phyloP scores from a whole-genome alignment of 2,113 vertebrate species.

The Arothron firmamentum region DNA sequence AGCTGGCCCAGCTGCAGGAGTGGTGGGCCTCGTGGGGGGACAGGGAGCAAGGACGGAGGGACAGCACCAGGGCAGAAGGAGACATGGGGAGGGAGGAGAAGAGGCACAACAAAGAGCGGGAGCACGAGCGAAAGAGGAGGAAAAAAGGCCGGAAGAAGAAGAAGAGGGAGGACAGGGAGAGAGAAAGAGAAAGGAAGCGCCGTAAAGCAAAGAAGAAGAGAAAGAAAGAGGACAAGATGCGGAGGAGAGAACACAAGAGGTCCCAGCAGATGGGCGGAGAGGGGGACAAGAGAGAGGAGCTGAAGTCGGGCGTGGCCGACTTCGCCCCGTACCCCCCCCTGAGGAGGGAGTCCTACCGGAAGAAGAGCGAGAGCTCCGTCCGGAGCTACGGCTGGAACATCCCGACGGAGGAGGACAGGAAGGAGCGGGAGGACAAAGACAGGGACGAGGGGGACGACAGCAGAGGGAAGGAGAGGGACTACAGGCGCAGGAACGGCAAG shows the following conservation, averaged over 20 bases:
- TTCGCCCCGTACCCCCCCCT: constrained; percentile 65
- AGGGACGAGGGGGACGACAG: constrained; percentile 63
- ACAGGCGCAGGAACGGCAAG: constrained; percentile 60
- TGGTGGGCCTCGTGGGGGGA: constrained; percentile 79
- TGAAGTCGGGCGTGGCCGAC: constrained; percentile 66
- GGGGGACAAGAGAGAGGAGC: constrained; percentile 64
- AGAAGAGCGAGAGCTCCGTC: constrained; percentile 73
- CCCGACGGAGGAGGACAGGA: constrained; percentile 62
- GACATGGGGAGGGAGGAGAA: constrained; percentile 61
- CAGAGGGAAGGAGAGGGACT: constrained; percentile 62
- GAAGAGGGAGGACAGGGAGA: constrained; percentile 71
- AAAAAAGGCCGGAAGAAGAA: constrained; percentile 77
- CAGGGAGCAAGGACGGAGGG: constrained; percentile 57
- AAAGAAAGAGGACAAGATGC: constrained; percentile 71
- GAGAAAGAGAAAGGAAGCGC: constrained; percentile 72
- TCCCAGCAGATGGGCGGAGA: constrained; percentile 68
- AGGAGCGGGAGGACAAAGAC: constrained; percentile 63
- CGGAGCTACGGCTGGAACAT: constrained; percentile 74
- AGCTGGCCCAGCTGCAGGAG: constrained; percentile 75
- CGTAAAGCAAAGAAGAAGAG: constrained; percentile 76
- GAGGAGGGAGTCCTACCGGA: constrained; percentile 69
- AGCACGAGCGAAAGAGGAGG: constrained; percentile 71
- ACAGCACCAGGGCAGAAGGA: constrained; percentile 17
- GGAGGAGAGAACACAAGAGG: constrained; percentile 64
- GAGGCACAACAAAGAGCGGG: constrained; percentile 72